phyloP scores from a whole-genome alignment of 2,797 vertebrate species.

The Labeo calbasu region DNA sequence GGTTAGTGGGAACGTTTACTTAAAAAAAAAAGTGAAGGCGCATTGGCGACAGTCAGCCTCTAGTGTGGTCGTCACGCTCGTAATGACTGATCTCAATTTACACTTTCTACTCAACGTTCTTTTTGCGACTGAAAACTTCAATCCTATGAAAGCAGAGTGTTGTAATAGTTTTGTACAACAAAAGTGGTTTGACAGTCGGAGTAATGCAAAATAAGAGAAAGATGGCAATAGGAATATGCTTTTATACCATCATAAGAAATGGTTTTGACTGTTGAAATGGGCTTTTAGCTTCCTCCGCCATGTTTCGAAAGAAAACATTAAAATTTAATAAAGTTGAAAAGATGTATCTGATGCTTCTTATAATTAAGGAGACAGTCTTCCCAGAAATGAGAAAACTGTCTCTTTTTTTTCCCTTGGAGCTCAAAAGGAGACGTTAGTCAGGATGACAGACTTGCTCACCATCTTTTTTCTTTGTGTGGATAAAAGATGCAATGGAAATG shows the following conservation, averaged over 20 bases:
- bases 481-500: background rate
- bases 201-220: conserved; percentile 13
- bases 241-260: conserved; percentile 14
- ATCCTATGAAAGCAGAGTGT: conserved; percentile 62
- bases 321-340: conserved; percentile 2
- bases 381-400: background rate
- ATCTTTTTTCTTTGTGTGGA: background rate
- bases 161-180: conserved; percentile 35
- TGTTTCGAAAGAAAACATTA: conserved; percentile 20
- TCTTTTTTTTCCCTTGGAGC: background rate
- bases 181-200: conserved; percentile 14
- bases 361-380: background rate
- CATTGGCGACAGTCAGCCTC: background rate
- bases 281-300: conserved; percentile 3
- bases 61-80: conserved; percentile 12
- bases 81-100: conserved; percentile 61
- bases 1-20: conserved; percentile 18
- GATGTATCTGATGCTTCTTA: background rate
- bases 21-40: conserved; percentile 16
- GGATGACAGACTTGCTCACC: background rate
- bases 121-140: conserved; percentile 27
- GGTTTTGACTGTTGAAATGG: conserved; percentile 25
- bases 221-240: background rate
- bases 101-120: conserved; percentile 9
- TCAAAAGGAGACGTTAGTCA: background rate